Base-by-base conservation (phyloP, 2,888 invertebrate species). In the Sceliomorpha sp. region DNA sequence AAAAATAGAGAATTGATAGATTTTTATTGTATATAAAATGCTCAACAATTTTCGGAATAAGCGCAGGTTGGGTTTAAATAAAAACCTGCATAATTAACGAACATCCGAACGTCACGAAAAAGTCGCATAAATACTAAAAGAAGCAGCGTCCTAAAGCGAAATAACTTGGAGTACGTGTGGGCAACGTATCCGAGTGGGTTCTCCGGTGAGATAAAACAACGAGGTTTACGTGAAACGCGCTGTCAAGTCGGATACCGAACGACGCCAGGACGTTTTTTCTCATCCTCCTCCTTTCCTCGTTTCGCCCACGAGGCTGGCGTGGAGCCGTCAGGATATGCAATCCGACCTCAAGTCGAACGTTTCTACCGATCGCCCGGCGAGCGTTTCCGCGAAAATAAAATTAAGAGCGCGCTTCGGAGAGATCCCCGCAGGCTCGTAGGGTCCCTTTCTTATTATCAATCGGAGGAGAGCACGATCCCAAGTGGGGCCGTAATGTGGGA, bases 241-340 rank as follows among this genome's bases (percentile, higher is more conserved):
- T 55, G 70, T 66, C 51, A 58, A 70, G 62, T 64, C 70, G 60
- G 44, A 60, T 60, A 70, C 47, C 47, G 36, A 56, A 70, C 64
- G 60, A 66, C 60, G 51, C 47, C 42, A 45, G 55, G 24, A 31
- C 14, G 34, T 53, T 70, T 66, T 47, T 17, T 34, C 14, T 8
- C 9, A 9, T 10, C 12, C 51, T 60, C 42, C 26, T 62, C 14
- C 10, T 17, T 15, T 10, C 12, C 51, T 60, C 42, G 26, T 62
- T 62, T 56, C 70, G 70, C 70, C 70, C 62, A 70, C 70, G 70
- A 64, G 63, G 63, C 69, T 69, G 69, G 58, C 58, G 51, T 44
- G 55, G 51, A 53, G 62, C 53, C 60, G 60, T 58, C 59, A 42
- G 66, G 42, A 40, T 64, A 39, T 51, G 59, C 59, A 60, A 56